These are phyloP conservation scores for Catharus minimus DNA, from an alignment of 2,113 vertebrate genomes.

Conservation along the genomic window DNA sequence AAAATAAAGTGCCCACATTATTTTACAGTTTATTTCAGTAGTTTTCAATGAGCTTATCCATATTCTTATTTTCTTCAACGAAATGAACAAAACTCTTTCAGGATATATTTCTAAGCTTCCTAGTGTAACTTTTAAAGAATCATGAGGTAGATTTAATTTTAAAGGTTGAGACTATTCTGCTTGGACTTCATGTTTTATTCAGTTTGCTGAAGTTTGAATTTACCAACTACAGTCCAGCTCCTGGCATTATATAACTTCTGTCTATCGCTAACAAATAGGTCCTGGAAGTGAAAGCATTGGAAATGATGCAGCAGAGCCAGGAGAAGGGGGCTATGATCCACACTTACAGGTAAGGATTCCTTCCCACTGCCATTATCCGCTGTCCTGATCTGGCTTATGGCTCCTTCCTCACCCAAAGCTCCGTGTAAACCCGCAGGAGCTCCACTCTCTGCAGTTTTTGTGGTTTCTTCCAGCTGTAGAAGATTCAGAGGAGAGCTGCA, in stretches of 20 bases:
- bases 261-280: fast-evolving
- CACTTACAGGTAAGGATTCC: constrained; percentile 74
- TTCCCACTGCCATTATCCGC: constrained; percentile 47
- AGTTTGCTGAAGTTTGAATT: not conserved
- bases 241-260: not conserved
- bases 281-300: not conserved
- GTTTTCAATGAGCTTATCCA: not conserved
- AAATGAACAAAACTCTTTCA: not conserved
- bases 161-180: not conserved
- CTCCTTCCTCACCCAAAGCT: constrained; percentile 60
- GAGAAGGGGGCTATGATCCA: fast-evolving
- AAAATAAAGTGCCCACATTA: not conserved
- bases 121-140: not conserved
- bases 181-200: not conserved
- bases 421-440: not conserved
- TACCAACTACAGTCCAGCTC: not conserved
- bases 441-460: constrained; percentile 71
- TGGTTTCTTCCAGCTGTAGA: constrained; percentile 89
- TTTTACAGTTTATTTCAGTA: not conserved
- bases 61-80: not conserved
- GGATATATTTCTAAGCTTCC: not conserved
- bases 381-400: constrained; percentile 21
- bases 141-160: not conserved
- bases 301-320: not conserved
- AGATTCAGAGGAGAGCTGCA: constrained; percentile 94